Conservation (phyloP, 2,113 vertebrate species). For the Petroica traversi region DNA sequence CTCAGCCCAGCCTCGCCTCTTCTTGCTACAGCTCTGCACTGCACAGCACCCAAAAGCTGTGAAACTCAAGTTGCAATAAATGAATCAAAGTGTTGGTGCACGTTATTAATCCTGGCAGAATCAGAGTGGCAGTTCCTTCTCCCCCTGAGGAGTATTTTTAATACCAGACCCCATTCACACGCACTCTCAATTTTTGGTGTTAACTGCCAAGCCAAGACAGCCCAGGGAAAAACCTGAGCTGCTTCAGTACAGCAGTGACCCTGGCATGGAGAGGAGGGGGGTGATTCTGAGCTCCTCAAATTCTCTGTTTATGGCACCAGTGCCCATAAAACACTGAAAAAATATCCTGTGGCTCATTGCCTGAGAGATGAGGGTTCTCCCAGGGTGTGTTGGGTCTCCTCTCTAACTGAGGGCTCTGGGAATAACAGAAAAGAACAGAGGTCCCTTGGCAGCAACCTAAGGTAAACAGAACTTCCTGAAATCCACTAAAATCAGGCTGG, state of each 20-base stretch:
- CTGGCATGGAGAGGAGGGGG: neutral
- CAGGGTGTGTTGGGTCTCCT: neutral
- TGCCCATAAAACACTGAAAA: neutral
- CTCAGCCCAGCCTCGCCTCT: neutral
- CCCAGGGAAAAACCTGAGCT: neutral
- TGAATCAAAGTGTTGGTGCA: neutral
- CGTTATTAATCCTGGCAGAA: neutral
- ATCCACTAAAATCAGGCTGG: neutral
- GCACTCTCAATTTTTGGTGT: neutral
- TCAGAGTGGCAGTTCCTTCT: neutral
- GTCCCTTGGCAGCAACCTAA: neutral
- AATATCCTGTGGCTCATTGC: accelerated
- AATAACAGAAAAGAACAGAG: neutral
- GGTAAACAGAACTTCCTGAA: neutral
- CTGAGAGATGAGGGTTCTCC: neutral
- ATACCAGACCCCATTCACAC: neutral
- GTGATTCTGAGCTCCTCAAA: neutral
- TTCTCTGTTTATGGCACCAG: neutral
- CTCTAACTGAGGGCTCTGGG: neutral
- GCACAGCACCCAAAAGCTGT: neutral
- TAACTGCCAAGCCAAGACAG: neutral
- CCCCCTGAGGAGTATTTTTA: neutral
- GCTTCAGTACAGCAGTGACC: neutral
- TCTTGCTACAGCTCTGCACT: neutral
- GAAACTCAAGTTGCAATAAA: neutral